A percentile compares a stretch with the other conserved stretches of the same genome.
Evolutionary conservation across 2,113 vertebrate species (phyloP).

Genomic region (Gavia stellata): DNA sequence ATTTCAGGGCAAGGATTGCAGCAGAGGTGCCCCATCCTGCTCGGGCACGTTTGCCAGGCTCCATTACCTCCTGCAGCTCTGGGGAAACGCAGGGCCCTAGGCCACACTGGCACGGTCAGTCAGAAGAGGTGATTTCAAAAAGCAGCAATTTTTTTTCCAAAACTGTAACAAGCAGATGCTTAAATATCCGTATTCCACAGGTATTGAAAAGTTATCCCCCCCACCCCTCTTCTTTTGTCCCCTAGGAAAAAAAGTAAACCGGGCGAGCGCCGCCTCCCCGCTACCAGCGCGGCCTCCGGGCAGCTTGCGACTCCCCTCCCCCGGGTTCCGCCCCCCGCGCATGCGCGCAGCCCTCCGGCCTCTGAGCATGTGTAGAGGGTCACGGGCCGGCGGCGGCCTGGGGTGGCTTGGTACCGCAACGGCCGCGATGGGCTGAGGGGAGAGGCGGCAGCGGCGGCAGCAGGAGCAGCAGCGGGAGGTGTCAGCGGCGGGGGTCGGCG

Average conservation of each 20-base stretch:
- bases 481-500: not conserved
- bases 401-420: fast-evolving
- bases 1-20: too few species aligned
- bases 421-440: constrained; percentile 42
- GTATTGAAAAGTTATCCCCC: fast-evolving
- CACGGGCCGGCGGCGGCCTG: not conserved
- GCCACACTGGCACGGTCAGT: not conserved
- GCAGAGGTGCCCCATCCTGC: not conserved
- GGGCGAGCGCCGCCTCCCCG: fast-evolving
- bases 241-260: fast-evolving
- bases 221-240: fast-evolving
- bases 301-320: fast-evolving
- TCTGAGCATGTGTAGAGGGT: not conserved
- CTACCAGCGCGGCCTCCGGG: fast-evolving
- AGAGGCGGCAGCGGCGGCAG: fast-evolving
- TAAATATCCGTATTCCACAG: fast-evolving
- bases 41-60: fast-evolving
- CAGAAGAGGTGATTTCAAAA: fast-evolving
- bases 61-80: not conserved
- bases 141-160: not conserved
- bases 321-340: not conserved
- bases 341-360: not conserved
- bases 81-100: fast-evolving
- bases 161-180: fast-evolving
- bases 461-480: not conserved